Base-by-base conservation (phyloP, 2,797 vertebrate genomes). In the Sebastes itinus region DNA sequence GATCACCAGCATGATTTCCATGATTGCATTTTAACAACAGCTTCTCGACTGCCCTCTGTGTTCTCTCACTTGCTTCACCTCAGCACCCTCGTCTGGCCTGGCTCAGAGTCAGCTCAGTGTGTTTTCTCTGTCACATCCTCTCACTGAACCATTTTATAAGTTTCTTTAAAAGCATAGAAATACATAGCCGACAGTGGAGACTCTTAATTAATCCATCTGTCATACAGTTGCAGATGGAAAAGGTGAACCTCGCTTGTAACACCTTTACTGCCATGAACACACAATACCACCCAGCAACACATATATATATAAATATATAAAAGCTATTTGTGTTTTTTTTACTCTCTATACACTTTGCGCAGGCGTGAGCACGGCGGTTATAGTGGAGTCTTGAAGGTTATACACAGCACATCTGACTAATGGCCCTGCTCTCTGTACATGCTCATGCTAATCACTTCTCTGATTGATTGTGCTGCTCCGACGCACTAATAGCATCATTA, bases 401-500 rank as follows among this genome's bases (percentile, higher is more conserved):
- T 33, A 83, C 83, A 80, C 80, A 80, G 81, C 82, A 75, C 89
- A 86, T 92, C 87, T 90, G 90, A 93, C 93, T 93, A 94, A 95
- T 94, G 91, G 88, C 80, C 87, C 88, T 14, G 75, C 87, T 87
- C 88, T 88, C 84, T 82, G 81, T 89, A 92, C 92, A 92, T 87
- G 90, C 90, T 92, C 90, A 93, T 88, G 87, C 91, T 94, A 95
- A 95, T 95, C 92, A 95, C 92, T 92, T 84, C 83, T 86, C 79
- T 93, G 94, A 95, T 94, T 94, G 91, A 95, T 93, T 86, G 80
- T 78, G 78, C 86, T 87, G 87, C 92, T 86, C 71, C 52, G 72
- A 84, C 88, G 72, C 80, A 85, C 90, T 95, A 95, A 95, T 95
- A 90, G 93, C 88, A 88, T 95, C 91, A 94, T 94, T 95, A 95